Evolutionary conservation across 2,888 invertebrate genomes (phyloP), one percentile per base, ranked within the genome.

Genomic region (Drosophila lacicola): DNA sequence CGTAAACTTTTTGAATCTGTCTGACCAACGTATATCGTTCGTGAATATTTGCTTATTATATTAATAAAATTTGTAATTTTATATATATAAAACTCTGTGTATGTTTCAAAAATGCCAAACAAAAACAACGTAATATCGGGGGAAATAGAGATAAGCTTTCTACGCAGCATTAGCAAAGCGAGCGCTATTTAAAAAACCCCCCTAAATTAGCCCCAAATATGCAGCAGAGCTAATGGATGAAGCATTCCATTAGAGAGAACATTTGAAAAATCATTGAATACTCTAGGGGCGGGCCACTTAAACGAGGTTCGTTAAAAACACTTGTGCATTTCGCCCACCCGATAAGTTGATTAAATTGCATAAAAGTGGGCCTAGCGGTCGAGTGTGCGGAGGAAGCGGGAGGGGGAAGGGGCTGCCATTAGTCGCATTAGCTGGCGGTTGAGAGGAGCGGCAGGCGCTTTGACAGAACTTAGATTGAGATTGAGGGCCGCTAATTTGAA

Each of bases 281-380:
- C 78, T 80, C 70, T 67, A 49, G 55, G 54, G 50, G 17, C 49
- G 39, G 68, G 46, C 47, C 60, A 76, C 72, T 76, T 70, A 37
- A 54, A 41, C 47, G 33, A 45, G 56, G 58, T 64, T 62, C 25
- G 56, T 34, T 47, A 37, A 60, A 72, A 82, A 50, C 49, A 61
- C 49, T 86, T 69, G 64, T 74, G 65, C 77, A 73, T 73, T 85
- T 74, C 72, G 63, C 58, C 74, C 76, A 67, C 58, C 74, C 76
- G 71, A 72, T 82, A 82, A 88, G 88, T 88, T 85, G 87, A 85
- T 88, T 86, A 88, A 86, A 88, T 86, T 86, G 84, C 83, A 88
- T 68, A 74, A 74, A 56, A 82, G 64, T 78, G 81, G 68, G 71
- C 54, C 47, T 9, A 63, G 34, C 41, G 68, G 78, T 49, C 44